Base-by-base conservation (phyloP, 2,888 invertebrate genomes). In the Apantesis nais region DNA sequence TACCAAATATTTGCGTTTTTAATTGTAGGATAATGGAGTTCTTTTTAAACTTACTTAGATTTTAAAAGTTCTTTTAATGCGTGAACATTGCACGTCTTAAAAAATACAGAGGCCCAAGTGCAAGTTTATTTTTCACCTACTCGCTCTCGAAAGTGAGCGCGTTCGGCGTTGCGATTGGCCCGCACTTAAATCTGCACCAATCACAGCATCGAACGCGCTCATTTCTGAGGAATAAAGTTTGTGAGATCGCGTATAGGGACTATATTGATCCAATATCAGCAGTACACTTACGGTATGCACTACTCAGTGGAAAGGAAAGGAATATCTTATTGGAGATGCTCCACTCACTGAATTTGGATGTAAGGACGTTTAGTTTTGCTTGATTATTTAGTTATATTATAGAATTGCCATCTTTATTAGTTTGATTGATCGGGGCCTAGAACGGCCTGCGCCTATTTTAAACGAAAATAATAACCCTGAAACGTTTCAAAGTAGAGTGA, bases 241-340 rank as follows among this genome's bases (percentile, higher is more conserved):
- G 41, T 71, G 5, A 48, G n/a, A 22, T 71, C 73, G 11, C 34
- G 67, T 11, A 58, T 25, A 12, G 75, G 71, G 22, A 71, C 62
- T 29, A 62, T 52, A 14, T 39, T 75, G n/a, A 34, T 73, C 29
- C 12, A 71, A 41, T 48, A 71, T 58, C 34, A 67, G 12, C 9
- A 68, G 0, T 73, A 68, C 62, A 67, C 66, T 0, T 75, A 73
- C 37, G 37, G 71, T 34, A 68, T 68, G 29, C 71, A 68, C 29
- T 68, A 68, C 31, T 34, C 9, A 2, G 44, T 37, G 22, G 22
- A 48, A 2, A 22, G 11, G 5, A 63, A 31, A 41, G 37, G 29
- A 7, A 34, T 52, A 11, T 58, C 63, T 61, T 68, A 67, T 44
- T 74, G 74, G 74, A 44, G 74, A 31, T 74, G 74, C 22, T 60